These are phyloP conservation scores for Lepus timidus DNA, from an alignment of 2,113 vertebrate genomes.

Conservation along the genomic window DNA sequence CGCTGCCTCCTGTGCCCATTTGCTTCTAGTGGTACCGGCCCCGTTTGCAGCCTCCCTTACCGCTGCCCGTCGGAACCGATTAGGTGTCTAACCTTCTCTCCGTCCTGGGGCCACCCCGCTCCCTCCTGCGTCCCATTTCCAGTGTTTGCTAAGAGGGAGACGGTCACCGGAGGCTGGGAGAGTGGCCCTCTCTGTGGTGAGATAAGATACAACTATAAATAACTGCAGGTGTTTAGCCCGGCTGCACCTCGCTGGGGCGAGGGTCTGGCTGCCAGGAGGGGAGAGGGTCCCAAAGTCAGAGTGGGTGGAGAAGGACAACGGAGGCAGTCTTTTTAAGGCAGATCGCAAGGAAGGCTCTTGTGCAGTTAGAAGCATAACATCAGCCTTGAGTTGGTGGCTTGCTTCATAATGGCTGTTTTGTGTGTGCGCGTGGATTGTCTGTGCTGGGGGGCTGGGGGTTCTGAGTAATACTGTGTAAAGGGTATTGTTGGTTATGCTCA, in stretches of 20 bases:
- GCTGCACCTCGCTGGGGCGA: background rate
- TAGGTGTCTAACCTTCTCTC: background rate
- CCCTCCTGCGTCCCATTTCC: background rate
- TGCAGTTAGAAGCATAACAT: slow-evolving; percentile 68
- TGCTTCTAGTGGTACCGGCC: too few relatives aligned
- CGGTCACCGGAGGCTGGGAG: background rate
- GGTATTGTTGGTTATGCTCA: slow-evolving; percentile 86
- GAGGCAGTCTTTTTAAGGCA: slow-evolving; percentile 54
- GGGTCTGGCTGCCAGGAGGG: background rate
- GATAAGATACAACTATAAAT: background rate
- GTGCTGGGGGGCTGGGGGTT: slow-evolving; percentile 81
- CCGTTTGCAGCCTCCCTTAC: background rate
- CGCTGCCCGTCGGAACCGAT: too few relatives aligned
- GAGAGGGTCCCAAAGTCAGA: background rate
- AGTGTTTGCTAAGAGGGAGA: background rate
- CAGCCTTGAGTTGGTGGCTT: slow-evolving; percentile 77
- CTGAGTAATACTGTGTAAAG: slow-evolving; percentile 85
- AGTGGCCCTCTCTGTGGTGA: background rate
- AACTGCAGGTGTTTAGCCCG: background rate
- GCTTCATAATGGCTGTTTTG: slow-evolving; percentile 86
- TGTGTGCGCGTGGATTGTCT: slow-evolving; percentile 74
- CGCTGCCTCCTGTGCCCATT: background rate
- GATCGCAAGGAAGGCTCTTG: slow-evolving; percentile 69
- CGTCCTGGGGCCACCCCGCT: background rate
- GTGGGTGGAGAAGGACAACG: background rate